phyloP scores from a whole-genome alignment of 2,113 vertebrate species.

The Aythya baeri region DNA sequence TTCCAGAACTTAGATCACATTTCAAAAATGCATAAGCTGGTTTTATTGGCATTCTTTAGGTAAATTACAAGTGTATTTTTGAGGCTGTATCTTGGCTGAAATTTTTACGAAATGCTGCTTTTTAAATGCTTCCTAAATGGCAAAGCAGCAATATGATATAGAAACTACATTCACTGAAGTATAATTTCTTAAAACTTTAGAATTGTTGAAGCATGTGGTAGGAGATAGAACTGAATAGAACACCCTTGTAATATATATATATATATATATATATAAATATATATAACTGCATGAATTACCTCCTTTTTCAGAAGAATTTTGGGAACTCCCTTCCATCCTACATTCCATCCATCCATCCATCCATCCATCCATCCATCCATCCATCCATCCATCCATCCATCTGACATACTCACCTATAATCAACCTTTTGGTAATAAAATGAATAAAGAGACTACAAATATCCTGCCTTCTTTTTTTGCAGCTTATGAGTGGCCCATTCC shows the following conservation, averaged over 20 bases:
- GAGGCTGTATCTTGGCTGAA: not conserved
- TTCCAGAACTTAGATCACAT: not conserved
- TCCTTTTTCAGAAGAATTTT: not conserved
- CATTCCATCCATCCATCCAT: not conserved
- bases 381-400: not conserved
- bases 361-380: not conserved
- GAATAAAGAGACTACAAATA: not conserved
- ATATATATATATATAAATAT: no score
- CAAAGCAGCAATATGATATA: not conserved
- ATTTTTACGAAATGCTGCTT: not conserved
- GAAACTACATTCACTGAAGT: not conserved
- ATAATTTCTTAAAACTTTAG: not conserved
- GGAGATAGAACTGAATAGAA: not conserved
- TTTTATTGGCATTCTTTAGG: not conserved
- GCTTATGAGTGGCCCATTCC: slow-evolving; percentile 84
- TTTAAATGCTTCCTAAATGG: not conserved
- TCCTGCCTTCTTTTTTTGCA: slow-evolving; percentile 53
- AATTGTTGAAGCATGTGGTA: not conserved
- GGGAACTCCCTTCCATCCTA: not conserved
- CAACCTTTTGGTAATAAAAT: not conserved
- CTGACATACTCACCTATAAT: not conserved
- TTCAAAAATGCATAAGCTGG: not conserved
- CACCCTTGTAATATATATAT: not conserved
- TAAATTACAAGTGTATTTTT: not conserved
- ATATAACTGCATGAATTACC: not conserved